Base-by-base conservation (phyloP, 2,113 vertebrate genomes). In the Plotosus lineatus region DNA sequence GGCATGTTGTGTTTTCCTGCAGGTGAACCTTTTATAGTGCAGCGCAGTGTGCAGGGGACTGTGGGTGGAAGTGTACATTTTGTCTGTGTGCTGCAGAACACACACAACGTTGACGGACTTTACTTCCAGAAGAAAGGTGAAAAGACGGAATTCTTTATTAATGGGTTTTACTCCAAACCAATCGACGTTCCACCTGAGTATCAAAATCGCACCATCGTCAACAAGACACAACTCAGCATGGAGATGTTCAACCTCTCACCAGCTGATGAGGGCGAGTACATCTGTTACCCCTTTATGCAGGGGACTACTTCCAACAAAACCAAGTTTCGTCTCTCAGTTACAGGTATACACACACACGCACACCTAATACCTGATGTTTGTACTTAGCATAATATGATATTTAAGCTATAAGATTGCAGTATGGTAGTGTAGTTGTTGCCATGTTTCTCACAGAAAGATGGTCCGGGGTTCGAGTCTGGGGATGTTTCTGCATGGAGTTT, bases 281-380 rank as follows among this genome's bases (percentile, higher is more conserved):
- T 5, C 0, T 87, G 84, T 28, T 0, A 73, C 6, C 0, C 26
- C 14, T 3, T 46, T 3, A 1, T 11, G 4, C 5, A 0, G 0
- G 0, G 1, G 12, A n/a, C 0, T 0, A 0, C 0, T 0, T 0
- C 8, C 6, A n/a, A 3, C 1, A 6, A 2, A 17, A 17, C 1
- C 17, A 6, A 0, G 0, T 12, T 80, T 33, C 1, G 42, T 17
- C 80, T 87, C 6, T 78, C 2, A 56, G 68, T 85, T 14, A 82
- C 61, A 84, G 84, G 86, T 87, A 82, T 4, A 53, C 11, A 48
- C 12, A 55, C 31, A 55, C 50, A 74, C 48, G 38, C 46, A 79
- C 40, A 51, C 69, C 31, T 36, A 36, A 19, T 63, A 3, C 3
- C 19, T 21, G 33, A 33, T 61, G 38, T 1, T 38, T 17, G 33